phyloP scores from a whole-genome alignment of 2,113 vertebrate species.

The Eleginops maclovinus region DNA sequence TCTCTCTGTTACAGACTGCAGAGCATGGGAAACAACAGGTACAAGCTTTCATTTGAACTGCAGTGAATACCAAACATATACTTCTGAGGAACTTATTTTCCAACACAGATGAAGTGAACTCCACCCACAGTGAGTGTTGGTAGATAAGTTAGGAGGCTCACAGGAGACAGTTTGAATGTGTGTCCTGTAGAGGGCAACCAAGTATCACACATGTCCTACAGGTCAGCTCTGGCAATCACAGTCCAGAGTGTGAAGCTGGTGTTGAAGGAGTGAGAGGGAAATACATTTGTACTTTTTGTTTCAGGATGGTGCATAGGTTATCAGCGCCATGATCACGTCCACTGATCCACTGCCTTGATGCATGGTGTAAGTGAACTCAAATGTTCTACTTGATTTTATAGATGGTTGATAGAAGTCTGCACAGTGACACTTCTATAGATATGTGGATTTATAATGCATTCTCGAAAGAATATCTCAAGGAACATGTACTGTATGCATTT shows the following conservation, averaged over 20 bases:
- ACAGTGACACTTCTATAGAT: not conserved
- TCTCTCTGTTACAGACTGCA: not conserved
- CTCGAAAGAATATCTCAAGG: not conserved
- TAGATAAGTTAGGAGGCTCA: not conserved
- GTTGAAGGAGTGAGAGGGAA: not conserved
- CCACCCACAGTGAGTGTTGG: not conserved
- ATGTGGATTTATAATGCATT: too few relatives aligned
- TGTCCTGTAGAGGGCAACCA: constrained; percentile 69
- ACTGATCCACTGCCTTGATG: too few relatives aligned
- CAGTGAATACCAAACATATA: not conserved
- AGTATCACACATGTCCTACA: constrained; percentile 35
- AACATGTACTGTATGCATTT: not conserved
- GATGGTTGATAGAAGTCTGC: not conserved
- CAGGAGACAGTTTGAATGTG: not conserved
- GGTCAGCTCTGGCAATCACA: not conserved
- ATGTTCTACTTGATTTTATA: not conserved
- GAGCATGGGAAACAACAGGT: not conserved
- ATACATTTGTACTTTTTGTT: not conserved
- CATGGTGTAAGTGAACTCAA: not conserved
- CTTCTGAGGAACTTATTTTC: not conserved
- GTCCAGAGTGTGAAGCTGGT: not conserved
- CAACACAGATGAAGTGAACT: not conserved
- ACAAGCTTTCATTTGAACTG: not conserved
- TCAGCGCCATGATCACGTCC: too few relatives aligned
- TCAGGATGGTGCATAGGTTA: not conserved